Evolutionary conservation across 2,113 vertebrate species (phyloP).

Genomic region (Protobothrops flavoviridis): DNA sequence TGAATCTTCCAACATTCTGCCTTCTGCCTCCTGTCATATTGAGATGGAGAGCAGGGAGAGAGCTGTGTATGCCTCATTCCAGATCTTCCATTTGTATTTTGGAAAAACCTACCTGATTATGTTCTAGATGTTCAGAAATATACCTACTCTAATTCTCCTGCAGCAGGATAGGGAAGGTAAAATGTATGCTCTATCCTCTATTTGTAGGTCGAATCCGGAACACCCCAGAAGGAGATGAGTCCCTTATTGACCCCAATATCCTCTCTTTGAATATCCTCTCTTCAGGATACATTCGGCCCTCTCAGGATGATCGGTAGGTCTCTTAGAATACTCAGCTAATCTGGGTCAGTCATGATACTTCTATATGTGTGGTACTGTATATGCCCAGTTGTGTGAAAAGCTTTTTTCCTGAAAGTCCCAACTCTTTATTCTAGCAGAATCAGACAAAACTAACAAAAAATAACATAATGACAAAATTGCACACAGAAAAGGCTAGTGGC

Average conservation of each 20-base stretch:
- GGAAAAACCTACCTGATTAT: too few relatives aligned
- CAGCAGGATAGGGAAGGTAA: neutral
- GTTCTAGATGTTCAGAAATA: neutral
- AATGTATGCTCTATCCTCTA: rapidly evolving
- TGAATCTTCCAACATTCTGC: neutral
- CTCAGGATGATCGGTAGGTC: conserved; percentile 89
- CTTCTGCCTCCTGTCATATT: neutral
- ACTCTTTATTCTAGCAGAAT: neutral
- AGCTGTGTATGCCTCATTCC: neutral
- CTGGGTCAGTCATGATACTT: neutral
- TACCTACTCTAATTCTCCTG: neutral
- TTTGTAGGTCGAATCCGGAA: conserved; percentile 88
- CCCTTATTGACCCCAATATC: conserved; percentile 93
- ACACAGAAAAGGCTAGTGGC: neutral
- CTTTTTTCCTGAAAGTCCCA: neutral
- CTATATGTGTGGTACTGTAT: neutral
- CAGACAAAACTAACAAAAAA: neutral
- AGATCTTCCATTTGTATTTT: neutral
- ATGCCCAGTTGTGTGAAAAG: neutral
- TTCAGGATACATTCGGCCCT: conserved; percentile 82
- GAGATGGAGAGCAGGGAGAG: neutral
- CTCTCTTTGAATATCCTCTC: conserved; percentile 94
- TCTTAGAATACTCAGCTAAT: neutral
- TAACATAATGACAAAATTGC: neutral
- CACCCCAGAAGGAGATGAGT: conserved; percentile 89